Conservation (phyloP, 2,888 invertebrate species). For the Drosophila tanythrix region DNA sequence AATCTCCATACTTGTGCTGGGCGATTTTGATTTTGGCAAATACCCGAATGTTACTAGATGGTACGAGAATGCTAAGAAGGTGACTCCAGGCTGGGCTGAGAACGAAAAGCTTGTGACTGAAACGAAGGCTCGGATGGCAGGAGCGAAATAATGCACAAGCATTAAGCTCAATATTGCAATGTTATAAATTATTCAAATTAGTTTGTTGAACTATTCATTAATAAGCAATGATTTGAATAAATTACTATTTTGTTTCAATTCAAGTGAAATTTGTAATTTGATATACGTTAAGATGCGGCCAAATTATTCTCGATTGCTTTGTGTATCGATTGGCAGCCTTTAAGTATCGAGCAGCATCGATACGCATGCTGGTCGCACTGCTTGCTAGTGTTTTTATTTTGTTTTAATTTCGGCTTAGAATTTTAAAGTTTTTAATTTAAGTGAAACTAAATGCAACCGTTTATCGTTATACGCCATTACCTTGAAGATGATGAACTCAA, state of each 20-base stretch:
- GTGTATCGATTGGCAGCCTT: background rate
- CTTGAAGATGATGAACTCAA: conserved; percentile 86
- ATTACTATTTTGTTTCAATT: background rate
- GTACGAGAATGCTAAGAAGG: conserved; percentile 86
- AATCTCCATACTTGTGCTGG: conserved; percentile 89
- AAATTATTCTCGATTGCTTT: background rate
- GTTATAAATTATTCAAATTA: background rate
- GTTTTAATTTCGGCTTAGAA: conserved; percentile 47
- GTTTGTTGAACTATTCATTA: background rate
- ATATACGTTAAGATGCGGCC: background rate
- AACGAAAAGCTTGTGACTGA: conserved; percentile 86
- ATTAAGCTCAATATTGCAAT: background rate
- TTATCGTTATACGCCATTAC: conserved; percentile 87
- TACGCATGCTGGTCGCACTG: conserved; percentile 31
- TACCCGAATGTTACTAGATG: conserved; percentile 89
- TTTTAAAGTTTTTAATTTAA: conserved; percentile 36
- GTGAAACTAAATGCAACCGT: conserved; percentile 84
- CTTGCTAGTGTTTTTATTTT: conserved; percentile 48
- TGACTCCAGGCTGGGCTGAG: conserved; percentile 87
- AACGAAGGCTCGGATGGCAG: conserved; percentile 82
- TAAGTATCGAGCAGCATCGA: conserved; percentile 4
- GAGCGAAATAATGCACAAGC: conserved; percentile 15
- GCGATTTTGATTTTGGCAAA: conserved; percentile 88
- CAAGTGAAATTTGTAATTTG: background rate
- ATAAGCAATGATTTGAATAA: background rate